A percentile compares a stretch with the other conserved stretches of the same genome.
These are phyloP conservation scores for Leptinotarsa texana DNA, from an alignment of 1,140 invertebrate species.

Conservation along the genomic window DNA sequence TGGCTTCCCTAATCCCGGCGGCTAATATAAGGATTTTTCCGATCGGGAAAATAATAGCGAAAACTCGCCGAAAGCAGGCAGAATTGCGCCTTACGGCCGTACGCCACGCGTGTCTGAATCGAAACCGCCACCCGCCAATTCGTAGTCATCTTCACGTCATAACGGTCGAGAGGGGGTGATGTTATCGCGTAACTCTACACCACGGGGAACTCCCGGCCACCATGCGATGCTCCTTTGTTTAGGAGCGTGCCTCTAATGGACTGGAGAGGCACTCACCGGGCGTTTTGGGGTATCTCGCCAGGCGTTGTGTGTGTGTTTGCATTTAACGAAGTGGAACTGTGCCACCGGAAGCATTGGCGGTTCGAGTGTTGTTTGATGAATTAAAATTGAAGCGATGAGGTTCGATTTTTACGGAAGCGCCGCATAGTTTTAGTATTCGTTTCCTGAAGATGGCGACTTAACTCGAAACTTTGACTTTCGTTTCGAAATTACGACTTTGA, in stretches of 20 bases:
- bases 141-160: constrained; percentile 12
- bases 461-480: too few species aligned
- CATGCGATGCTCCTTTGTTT: constrained; percentile 42
- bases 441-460: too few species aligned
- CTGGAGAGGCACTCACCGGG: constrained; percentile 32
- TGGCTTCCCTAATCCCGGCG: constrained; percentile 53
- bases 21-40: constrained; percentile 34
- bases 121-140: background rate
- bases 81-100: background rate
- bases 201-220: constrained; percentile 32
- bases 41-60: background rate
- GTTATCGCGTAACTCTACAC: constrained; percentile 50
- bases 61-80: background rate
- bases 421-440: too few species aligned
- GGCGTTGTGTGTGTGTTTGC: constrained; percentile 16
- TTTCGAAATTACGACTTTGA: too few species aligned
- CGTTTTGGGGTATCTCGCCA: constrained; percentile 11
- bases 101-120: background rate
- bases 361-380: constrained; percentile 13
- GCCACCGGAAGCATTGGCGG: background rate
- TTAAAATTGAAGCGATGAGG: background rate
- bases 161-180: constrained; percentile 38
- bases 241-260: constrained; percentile 49
- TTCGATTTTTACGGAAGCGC: background rate
- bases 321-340: constrained; percentile 23